These are phyloP conservation scores for Steinernema feltiae DNA, from an alignment of 1,140 invertebrate species.

Conservation along the genomic window DNA sequence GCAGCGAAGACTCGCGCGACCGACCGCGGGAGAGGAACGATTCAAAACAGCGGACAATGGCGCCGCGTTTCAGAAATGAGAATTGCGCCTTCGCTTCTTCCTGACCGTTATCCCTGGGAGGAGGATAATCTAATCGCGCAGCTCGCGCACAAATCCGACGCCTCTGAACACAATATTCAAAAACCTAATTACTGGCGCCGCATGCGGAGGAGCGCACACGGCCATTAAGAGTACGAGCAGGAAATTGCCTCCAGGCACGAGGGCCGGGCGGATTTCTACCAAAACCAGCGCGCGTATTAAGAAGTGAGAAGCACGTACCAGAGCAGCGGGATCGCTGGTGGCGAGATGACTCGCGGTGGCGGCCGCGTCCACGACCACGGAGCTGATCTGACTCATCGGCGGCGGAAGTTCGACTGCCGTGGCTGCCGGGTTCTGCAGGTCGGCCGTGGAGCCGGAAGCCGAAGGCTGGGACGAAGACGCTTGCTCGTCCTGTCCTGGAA, in stretches of 20 bases:
- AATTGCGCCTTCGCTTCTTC: not conserved
- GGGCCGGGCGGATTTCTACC: not conserved
- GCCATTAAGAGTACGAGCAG: conserved; percentile 6
- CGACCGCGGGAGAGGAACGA: not conserved
- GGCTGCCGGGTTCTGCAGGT: not conserved
- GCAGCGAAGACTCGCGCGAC: too few species aligned
- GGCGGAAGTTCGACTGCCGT: not conserved
- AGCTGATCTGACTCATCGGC: not conserved
- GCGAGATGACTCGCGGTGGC: not conserved
- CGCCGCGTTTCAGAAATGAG: not conserved
- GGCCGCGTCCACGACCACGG: not conserved
- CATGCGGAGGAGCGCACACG: not conserved
- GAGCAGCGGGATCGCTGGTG: not conserved
- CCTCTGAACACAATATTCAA: conserved; percentile 14
- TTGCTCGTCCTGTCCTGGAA: not conserved
- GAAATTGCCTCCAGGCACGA: not conserved
- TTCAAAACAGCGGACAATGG: not conserved
- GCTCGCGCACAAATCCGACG: conserved; percentile 9
- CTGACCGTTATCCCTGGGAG: not conserved
- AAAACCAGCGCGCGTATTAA: not conserved
- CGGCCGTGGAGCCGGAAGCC: not conserved
- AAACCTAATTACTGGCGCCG: conserved; percentile 14
- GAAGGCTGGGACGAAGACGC: not conserved
- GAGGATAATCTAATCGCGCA: not conserved
- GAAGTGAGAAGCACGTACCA: not conserved